phyloP scores from a whole-genome alignment of 2,888 invertebrate genomes.

The Hemistola chrysoprasaria region DNA sequence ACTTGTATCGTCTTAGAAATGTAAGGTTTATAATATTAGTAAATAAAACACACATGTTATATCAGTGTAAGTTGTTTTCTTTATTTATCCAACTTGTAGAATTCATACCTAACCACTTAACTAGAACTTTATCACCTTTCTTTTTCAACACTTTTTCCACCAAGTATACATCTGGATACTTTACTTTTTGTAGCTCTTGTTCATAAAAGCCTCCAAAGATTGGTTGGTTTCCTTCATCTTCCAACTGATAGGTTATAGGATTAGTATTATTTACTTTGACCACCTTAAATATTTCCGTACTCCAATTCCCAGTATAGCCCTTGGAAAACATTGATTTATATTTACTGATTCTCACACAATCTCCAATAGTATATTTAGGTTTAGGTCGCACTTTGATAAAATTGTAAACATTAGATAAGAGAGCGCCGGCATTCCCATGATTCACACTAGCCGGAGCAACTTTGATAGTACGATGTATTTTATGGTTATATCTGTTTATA shows the following conservation, averaged over 20 bases:
- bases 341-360: slow-evolving; percentile 31
- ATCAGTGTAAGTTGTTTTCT: too few relatives aligned
- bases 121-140: too few relatives aligned
- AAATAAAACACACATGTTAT: too few relatives aligned
- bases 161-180: slow-evolving; percentile 40
- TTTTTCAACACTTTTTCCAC: too few relatives aligned
- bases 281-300: slow-evolving; percentile 41
- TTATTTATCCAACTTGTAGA: too few relatives aligned
- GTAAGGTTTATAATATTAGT: too few relatives aligned
- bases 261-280: slow-evolving; percentile 28
- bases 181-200: slow-evolving; percentile 40
- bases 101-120: too few relatives aligned
- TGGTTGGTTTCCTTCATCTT: slow-evolving; percentile 33
- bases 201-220: slow-evolving; percentile 46
- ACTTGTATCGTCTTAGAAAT: too few relatives aligned
- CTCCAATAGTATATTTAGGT: slow-evolving; percentile 29
- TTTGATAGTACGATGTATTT: too few relatives aligned
- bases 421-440: slow-evolving; percentile 2
- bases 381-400: slow-evolving; percentile 9
- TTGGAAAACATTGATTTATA: slow-evolving; percentile 31
- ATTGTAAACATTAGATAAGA: slow-evolving; percentile 10
- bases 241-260: slow-evolving; percentile 34
- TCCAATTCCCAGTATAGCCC: slow-evolving; percentile 42
- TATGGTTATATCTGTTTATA: too few relatives aligned
- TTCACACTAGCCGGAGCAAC: too few relatives aligned